Conservation (phyloP, 2,888 invertebrate genomes). For the Rhopalosiphum nymphaeae region DNA sequence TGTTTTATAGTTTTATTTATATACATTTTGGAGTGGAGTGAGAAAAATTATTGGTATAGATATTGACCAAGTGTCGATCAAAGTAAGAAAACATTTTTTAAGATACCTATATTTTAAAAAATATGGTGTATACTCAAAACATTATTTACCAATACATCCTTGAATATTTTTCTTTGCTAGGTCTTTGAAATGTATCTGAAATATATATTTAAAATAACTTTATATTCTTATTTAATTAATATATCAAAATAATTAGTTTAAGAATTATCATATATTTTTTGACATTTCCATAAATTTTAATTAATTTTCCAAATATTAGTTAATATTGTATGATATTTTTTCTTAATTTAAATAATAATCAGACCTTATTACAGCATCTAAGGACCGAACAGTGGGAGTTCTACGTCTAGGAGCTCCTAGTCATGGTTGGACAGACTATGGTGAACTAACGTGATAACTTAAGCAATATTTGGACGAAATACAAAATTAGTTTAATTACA, state of each 20-base stretch:
- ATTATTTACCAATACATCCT: too few relatives aligned
- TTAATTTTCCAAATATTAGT: not conserved
- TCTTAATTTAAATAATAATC: constrained; percentile 57
- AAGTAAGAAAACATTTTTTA: too few relatives aligned
- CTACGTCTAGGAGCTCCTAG: constrained; percentile 72
- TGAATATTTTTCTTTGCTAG: too few relatives aligned
- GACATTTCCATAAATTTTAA: not conserved
- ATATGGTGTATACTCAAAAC: too few relatives aligned
- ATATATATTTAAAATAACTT: not conserved
- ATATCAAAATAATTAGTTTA: not conserved
- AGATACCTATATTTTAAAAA: too few relatives aligned
- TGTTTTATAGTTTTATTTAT: too few relatives aligned
- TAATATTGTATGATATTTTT: constrained; percentile 3
- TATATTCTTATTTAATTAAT: not conserved
- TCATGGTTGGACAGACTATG: constrained; percentile 72
- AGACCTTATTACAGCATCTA: constrained; percentile 72
- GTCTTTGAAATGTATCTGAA: not conserved
- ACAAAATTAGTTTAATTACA: constrained; percentile 53
- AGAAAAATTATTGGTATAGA: too few relatives aligned
- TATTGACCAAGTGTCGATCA: too few relatives aligned
- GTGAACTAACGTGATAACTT: constrained; percentile 71
- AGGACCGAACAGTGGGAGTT: constrained; percentile 72
- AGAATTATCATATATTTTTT: not conserved
- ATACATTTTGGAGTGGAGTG: too few relatives aligned
- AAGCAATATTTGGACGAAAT: constrained; percentile 50